Evolutionary conservation across 2,888 invertebrate genomes (phyloP).

Genomic region (Ditula angustiorana): DNA sequence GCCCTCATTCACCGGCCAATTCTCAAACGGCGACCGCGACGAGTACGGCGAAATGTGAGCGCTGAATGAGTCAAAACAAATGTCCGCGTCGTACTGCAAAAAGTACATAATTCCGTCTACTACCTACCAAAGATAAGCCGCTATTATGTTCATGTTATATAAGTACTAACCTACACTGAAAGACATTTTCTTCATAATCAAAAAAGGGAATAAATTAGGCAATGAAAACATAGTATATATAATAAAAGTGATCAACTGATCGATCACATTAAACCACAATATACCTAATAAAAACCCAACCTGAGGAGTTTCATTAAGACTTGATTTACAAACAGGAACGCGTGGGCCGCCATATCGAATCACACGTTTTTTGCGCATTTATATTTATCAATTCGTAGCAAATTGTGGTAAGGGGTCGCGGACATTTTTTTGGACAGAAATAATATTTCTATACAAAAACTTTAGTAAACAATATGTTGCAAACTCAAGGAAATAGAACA

Average conservation of each 20-base stretch:
- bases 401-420: not conserved
- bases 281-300: not conserved
- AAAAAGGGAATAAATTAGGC: constrained; percentile 13
- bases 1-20: not conserved
- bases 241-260: not conserved
- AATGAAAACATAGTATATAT: not conserved
- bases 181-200: constrained; percentile 13
- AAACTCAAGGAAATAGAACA: constrained; percentile 23
- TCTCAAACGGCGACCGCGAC: not conserved
- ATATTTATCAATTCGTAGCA: not conserved
- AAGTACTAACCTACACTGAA: constrained; percentile 9
- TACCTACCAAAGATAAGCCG: constrained; percentile 10
- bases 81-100: not conserved
- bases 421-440: constrained; percentile 5
- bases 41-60: not conserved
- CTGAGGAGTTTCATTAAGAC: not conserved
- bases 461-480: too few relatives aligned
- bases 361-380: not conserved
- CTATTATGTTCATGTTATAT: constrained; percentile 9
- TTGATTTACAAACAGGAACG: too few relatives aligned
- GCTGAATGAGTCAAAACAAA: constrained; percentile 4
- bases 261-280: not conserved
- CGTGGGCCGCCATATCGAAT: not conserved
- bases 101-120: constrained; percentile 6
- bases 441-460: not conserved